Evolutionary conservation across 2,888 invertebrate genomes (phyloP), one percentile per base, ranked within the genome.

Genomic region (Dynastes maya): DNA sequence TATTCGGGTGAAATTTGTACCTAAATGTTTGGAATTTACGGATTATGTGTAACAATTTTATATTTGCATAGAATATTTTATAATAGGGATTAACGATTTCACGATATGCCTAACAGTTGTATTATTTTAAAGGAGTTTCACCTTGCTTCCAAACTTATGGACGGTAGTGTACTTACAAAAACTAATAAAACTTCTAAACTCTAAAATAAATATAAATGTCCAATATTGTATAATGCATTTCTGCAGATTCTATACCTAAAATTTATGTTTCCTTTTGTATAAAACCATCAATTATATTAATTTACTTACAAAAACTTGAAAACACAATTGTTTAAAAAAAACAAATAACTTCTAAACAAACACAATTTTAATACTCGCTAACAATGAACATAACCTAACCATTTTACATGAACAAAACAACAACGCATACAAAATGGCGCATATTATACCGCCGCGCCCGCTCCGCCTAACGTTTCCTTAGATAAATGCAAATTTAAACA

Each of bases 81-180:
- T n/a, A n/a, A n/a, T n/a, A n/a, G n/a, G n/a, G n/a, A n/a, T n/a
- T n/a, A n/a, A n/a, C n/a, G n/a, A n/a, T n/a, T n/a, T n/a, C n/a
- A n/a, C n/a, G n/a, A n/a, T n/a, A n/a, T n/a, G n/a, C n/a, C n/a
- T n/a, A n/a, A n/a, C n/a, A n/a, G n/a, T n/a, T n/a, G n/a, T n/a
- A n/a, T n/a, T n/a, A n/a, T n/a, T n/a, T n/a, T n/a, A n/a, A n/a
- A n/a, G n/a, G n/a, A n/a, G n/a, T n/a, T n/a, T n/a, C n/a, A n/a
- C n/a, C n/a, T n/a, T n/a, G n/a, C n/a, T n/a, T n/a, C n/a, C n/a
- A n/a, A n/a, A n/a, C n/a, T n/a, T n/a, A n/a, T n/a, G n/a, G n/a
- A n/a, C n/a, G n/a, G n/a, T n/a, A n/a, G n/a, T n/a, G n/a, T 53
- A 53, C 53, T 53, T 53, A 53, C 13, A 53, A 53, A 53, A 53